Conservation (phyloP, 1,140 invertebrate species). For the Listronotus oregonensis region DNA sequence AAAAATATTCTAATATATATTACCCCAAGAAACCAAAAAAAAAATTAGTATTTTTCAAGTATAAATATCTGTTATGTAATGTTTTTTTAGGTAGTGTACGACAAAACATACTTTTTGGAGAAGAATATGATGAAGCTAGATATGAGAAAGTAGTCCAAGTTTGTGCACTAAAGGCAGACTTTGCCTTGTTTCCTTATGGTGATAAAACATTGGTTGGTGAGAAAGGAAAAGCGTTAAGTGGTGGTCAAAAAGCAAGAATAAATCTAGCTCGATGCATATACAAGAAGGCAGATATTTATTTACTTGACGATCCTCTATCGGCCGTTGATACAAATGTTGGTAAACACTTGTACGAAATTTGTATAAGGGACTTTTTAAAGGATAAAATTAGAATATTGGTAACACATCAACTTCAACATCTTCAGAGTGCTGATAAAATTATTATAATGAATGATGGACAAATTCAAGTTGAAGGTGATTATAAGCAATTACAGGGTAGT, state of each 20-base stretch:
- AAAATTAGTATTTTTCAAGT: too few relatives aligned
- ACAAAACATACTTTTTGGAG: constrained; percentile 72
- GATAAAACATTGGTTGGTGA: constrained; percentile 64
- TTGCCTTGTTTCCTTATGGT: constrained; percentile 71
- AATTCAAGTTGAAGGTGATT: constrained; percentile 57
- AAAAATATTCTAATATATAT: too few relatives aligned
- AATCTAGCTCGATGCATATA: constrained; percentile 69
- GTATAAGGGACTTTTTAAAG: constrained; percentile 62
- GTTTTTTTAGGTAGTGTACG: constrained; percentile 50
- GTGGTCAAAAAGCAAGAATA: constrained; percentile 81
- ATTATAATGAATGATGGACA: constrained; percentile 58
- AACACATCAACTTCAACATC: constrained; percentile 75
- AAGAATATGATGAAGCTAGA: constrained; percentile 54
- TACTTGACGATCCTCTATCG: constrained; percentile 73
- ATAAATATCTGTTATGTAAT: too few relatives aligned
- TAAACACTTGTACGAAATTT: constrained; percentile 65
- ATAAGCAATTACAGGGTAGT: constrained; percentile 54
- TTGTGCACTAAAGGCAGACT: constrained; percentile 71
- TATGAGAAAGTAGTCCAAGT: constrained; percentile 69
- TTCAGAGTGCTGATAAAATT: constrained; percentile 64
- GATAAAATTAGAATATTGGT: constrained; percentile 74
- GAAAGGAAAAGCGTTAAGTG: constrained; percentile 72
- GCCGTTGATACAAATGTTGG: constrained; percentile 70
- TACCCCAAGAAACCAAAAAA: too few relatives aligned
- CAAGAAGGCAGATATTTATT: constrained; percentile 67